Evolutionary conservation across 2,113 vertebrate species (phyloP), one percentile per base, ranked within the genome.

Genomic region (Crotalus viridis): DNA sequence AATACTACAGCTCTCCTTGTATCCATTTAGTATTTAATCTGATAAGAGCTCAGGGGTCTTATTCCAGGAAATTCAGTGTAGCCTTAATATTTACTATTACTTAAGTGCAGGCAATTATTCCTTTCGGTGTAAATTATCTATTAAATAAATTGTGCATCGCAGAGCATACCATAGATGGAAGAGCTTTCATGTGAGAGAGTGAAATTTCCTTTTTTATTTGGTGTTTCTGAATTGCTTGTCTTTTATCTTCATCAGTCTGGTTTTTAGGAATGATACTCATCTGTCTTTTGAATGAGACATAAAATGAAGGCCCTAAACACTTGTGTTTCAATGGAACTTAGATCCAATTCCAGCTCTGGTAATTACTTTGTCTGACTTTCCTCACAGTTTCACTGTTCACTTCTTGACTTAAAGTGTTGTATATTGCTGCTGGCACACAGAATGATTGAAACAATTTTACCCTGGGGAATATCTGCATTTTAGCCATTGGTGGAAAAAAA

Each of bases 241-340:
- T 92, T 43, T 93, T 24, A 94, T 46, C 5, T 8, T 92, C 87
- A 90, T 69, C 93, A 96, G 0, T 94, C 93, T 96, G n/a, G 92
- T 96, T 33, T 94, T 91, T 1, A 10, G 64, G 64, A 96, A 95
- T 90, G 43, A 90, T 91, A 21, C 59, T 95, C 89, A 89, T 96
- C 95, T 93, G 74, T 96, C 95, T 94, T 94, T 94, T 89, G 90
- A 97, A 96, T 89, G 90, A 94, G 93, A 93, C 91, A 2, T 94
- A 94, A 87, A 94, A 92, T 93, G 91, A 95, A 96, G 95, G 89
- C 86, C 87, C 88, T 95, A 57, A 96, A 95, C 91, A 88, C 52
- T 94, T 91, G 17, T 95, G 92, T 90, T 94, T 90, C 74, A 57
- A 91, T 55, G 92, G 93, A 95, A 92, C 91, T 90, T 91, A 61